Evolutionary conservation across 2,888 invertebrate species (phyloP).

Genomic region (Operophtera brumata): DNA sequence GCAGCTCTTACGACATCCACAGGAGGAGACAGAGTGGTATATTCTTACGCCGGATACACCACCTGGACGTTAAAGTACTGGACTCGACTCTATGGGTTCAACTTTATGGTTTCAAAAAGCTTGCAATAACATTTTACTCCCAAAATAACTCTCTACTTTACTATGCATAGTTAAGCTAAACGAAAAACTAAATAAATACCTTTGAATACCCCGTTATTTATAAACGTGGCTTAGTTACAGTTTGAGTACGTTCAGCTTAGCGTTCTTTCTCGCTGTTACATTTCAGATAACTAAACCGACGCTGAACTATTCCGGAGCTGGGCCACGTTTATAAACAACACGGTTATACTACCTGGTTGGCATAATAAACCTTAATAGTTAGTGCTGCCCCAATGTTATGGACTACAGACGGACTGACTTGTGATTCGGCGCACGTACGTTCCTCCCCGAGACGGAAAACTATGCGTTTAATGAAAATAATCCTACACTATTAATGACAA

Average conservation of each 20-base stretch:
- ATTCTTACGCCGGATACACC: no score
- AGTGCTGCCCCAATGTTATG: slow-evolving; percentile 4
- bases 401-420: slow-evolving; percentile 25
- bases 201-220: background rate
- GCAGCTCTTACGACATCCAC: no score
- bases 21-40: no score
- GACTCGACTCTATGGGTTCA: no score
- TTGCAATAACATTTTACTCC: background rate
- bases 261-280: no score
- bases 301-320: no score
- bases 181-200: background rate
- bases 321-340: no score
- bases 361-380: slow-evolving; percentile 18
- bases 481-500: slow-evolving; percentile 54
- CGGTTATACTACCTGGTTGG: slow-evolving; percentile 16
- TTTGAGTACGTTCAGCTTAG: no score
- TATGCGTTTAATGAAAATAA: slow-evolving; percentile 71
- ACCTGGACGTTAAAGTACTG: no score
- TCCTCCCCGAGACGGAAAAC: slow-evolving; percentile 41
- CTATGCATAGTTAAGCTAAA: background rate
- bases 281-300: no score
- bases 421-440: slow-evolving; percentile 52
- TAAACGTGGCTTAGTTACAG: no score
- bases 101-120: background rate
- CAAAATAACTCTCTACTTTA: slow-evolving; percentile 1